Base-by-base conservation (phyloP, 2,888 invertebrate species). In the Drosophila monieri region DNA sequence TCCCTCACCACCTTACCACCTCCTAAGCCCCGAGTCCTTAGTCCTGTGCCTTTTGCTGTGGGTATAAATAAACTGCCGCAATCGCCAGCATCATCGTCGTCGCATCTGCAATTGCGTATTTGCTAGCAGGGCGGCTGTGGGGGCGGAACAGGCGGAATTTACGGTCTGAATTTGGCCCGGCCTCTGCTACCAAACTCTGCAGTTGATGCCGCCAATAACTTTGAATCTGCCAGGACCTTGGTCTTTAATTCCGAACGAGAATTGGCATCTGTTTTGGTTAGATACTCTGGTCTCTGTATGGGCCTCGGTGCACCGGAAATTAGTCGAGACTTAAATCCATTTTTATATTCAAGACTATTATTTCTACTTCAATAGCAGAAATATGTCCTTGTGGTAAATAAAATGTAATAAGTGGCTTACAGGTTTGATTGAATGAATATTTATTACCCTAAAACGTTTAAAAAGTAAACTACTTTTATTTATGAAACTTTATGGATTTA, bases 81-180 rank as follows among this genome's bases (percentile, higher is more conserved):
- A 83, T 83, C 83, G 80, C 84, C 78, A 62, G 86, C 77, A 76
- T 80, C 84, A 77, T 73, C 78, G 80, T 78, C 86, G 81, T 78
- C 86, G 81, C 86, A 84, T 84, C 86, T 84, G 86, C 86, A 86
- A 86, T 84, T 84, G 84, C 86, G 86, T 80, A 78, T 77, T 76
- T 66, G 61, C 62, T 54, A 52, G 69, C 56, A 51, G 54, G 73
- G 62, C 54, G 49, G 73, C 53, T 57, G 52, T 15, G 32, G 23
- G 27, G 44, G 48, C 41, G 49, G 51, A 56, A 18, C 48, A 49
- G 58, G 48, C 56, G 66, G 59, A 65, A 55, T 64, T 60, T 61
- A 18, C 51, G 44, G 62, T 52, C 62, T 64, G 62, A 64, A 46
- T 37, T 21, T 44, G 23, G 37, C 46, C 53, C 52, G 32, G 64